Percentiles rank a stretch among this genome's conserved stretches.
Conservation (phyloP, 2,113 vertebrate genomes). For the Arenaria interpres region DNA sequence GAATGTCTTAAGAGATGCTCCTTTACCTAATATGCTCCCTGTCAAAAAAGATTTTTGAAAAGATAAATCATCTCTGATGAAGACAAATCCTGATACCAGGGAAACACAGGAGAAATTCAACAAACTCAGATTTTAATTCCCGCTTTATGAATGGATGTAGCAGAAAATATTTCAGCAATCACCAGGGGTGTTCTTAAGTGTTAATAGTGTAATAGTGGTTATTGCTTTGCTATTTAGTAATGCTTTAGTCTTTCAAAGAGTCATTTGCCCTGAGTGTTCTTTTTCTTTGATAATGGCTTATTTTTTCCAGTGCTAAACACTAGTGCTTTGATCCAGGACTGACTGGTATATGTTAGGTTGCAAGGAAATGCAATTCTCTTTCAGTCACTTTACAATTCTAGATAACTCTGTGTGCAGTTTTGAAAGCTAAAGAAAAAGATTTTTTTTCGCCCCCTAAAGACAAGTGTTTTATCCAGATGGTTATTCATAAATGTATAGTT, state of each 20-base stretch:
- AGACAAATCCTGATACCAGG: background rate
- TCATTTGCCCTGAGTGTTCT: background rate
- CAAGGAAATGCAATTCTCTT: background rate
- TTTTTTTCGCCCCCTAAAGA: background rate
- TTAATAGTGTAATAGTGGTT: background rate
- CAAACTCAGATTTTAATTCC: background rate
- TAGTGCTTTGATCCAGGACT: background rate
- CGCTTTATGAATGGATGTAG: background rate
- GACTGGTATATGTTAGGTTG: background rate
- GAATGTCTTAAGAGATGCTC: background rate
- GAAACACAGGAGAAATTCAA: background rate
- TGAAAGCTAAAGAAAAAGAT: background rate
- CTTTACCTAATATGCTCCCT: background rate
- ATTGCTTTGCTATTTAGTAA: background rate
- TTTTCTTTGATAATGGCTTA: background rate
- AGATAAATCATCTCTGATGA: background rate
- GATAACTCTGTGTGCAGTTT: background rate
- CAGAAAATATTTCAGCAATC: background rate
- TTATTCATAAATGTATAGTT: background rate
- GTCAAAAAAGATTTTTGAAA: background rate
- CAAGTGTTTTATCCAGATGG: background rate
- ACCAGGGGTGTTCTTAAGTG: background rate
- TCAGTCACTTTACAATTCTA: background rate
- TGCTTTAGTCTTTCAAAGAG: background rate
- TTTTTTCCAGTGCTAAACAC: background rate